Base-by-base conservation (phyloP, 2,797 vertebrate genomes). In the Tenualosa thibaudeaui region DNA sequence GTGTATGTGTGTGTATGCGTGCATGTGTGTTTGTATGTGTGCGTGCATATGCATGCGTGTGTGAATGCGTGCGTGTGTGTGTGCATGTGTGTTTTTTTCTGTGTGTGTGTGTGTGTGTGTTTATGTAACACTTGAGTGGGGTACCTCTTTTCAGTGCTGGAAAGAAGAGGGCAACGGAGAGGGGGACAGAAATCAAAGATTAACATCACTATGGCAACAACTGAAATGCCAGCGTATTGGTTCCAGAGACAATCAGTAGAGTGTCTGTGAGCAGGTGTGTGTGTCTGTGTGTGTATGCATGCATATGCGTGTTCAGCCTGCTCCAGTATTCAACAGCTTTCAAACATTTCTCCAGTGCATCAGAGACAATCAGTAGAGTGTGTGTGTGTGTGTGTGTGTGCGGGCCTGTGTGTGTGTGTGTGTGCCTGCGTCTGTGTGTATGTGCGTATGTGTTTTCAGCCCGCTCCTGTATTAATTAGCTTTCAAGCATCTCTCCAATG, bases 71-170 rank as follows among this genome's bases (percentile, higher is more conserved):
- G 58, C n/a, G 5, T 62, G n/a, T 24, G 58, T 62, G 58, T 60
- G 58, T 54, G 53, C 10, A 15, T 65, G 8, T 65, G 60, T 65
- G 24, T n/a, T n/a, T n/a, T n/a, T n/a, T n/a, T n/a, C n/a, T 65
- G 60, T 65, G 60, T 1, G 24, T 65, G 60, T 65, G 60, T 65
- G 65, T 40, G 12, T 40, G 65, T 71, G 65, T 17, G 24, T 71
- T 12, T 17, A 31, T 19, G 37, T 37, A 40, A 78, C 40, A 46
- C 71, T 78, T 78, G 17, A 88, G 51, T 65, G 89, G 89, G 93
- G 93, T 99, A 99, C 98, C 97, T 98, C 95, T 96, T 98, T 95
- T 97, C 96, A 96, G 96, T 96, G 97, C 97, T 99, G 98, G 92
- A 91, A 94, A 22, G 71, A 17, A 46, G 94, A 94, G 96, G 81